phyloP scores from a whole-genome alignment of 64 coral and sea anemone species.

The Actinia tenebrosa region DNA sequence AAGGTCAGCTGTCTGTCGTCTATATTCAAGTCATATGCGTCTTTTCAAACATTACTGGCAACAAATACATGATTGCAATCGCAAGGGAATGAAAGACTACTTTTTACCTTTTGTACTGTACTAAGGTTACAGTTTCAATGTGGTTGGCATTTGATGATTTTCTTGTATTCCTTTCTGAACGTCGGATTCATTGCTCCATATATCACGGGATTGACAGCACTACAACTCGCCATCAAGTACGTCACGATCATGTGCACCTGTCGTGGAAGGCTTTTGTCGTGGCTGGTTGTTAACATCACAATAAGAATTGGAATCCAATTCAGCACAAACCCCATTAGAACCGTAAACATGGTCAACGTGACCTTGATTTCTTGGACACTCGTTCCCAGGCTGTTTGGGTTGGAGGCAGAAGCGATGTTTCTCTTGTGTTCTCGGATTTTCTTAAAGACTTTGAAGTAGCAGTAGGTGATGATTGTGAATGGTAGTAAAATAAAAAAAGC shows the following conservation, averaged over 20 bases:
- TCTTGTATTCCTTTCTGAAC: conserved; percentile 10
- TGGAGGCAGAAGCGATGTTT: background rate
- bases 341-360: background rate
- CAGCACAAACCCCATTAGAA: background rate
- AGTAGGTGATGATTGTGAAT: background rate
- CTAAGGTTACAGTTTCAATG: background rate
- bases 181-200: conserved; percentile 5
- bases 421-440: conserved; percentile 9
- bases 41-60: no score
- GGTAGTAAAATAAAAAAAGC: background rate
- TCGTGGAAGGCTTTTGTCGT: conserved; percentile 3
- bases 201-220: conserved; percentile 31
- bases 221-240: background rate
- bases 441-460: background rate
- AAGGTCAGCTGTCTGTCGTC: no score
- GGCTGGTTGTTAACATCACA: background rate
- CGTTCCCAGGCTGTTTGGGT: background rate
- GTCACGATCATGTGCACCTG: background rate
- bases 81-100: no score
- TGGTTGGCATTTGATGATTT: background rate
- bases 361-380: conserved; percentile 9
- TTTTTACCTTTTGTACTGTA: background rate
- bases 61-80: no score
- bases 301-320: background rate
- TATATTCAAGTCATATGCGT: no score